These are phyloP conservation scores for Struthidea cinerea DNA, from an alignment of 2,113 vertebrate species.

Conservation along the genomic window DNA sequence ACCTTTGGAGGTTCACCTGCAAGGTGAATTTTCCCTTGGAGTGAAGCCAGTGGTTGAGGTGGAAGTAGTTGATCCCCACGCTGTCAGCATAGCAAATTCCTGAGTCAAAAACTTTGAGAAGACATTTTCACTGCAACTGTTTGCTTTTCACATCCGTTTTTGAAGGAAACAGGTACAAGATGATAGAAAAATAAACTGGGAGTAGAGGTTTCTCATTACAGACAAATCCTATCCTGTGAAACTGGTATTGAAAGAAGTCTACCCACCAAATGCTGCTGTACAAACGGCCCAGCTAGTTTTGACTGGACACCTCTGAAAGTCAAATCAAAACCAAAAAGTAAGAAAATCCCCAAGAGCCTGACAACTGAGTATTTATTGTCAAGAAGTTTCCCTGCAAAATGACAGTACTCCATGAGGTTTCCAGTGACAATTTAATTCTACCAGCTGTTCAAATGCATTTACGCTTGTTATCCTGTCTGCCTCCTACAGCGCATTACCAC, in stretches of 20 bases:
- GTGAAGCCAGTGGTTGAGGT: accelerated
- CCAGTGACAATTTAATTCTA: neutral
- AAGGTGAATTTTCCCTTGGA: neutral
- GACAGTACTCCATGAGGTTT: neutral
- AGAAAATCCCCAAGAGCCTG: neutral
- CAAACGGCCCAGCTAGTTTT: neutral
- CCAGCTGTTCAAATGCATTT: neutral
- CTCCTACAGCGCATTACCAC: neutral
- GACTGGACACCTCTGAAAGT: neutral
- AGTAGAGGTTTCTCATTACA: neutral
- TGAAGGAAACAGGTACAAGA: neutral
- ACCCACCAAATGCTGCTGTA: neutral
- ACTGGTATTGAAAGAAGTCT: neutral
- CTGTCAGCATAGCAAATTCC: neutral
- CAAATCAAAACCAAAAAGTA: neutral
- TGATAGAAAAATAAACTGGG: neutral
- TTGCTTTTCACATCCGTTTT: neutral
- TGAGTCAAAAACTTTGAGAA: neutral
- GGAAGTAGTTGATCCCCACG: neutral
- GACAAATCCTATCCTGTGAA: neutral
- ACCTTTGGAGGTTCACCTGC: too few relatives aligned
- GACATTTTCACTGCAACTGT: neutral
- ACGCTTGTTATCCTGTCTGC: neutral
- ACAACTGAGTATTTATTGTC: neutral
- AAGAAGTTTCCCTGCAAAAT: neutral